Conservation (phyloP, 1,140 invertebrate species). For the Nephila pilipes region DNA sequence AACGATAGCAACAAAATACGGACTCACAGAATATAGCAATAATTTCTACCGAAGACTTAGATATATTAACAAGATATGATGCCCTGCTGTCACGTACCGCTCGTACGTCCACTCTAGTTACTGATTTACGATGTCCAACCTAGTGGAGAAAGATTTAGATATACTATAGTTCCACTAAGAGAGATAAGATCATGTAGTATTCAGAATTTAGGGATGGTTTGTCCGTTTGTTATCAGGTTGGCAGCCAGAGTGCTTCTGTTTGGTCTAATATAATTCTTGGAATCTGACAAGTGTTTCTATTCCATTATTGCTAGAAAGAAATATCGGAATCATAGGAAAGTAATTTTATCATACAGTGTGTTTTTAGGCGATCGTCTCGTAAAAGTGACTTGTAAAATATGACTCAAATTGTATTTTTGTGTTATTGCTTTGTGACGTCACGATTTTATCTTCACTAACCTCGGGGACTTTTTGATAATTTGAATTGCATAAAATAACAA, state of each 20-base stretch:
- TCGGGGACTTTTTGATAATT: too few relatives aligned
- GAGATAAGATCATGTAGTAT: conserved; percentile 16
- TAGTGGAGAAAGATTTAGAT: background rate
- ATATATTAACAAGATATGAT: conserved; percentile 32
- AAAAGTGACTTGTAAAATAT: too few relatives aligned
- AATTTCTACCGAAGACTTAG: background rate
- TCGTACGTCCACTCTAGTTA: background rate
- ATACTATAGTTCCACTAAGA: background rate
- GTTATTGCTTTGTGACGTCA: too few relatives aligned
- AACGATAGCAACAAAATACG: background rate
- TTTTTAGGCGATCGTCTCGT: too few relatives aligned
- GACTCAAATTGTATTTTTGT: too few relatives aligned
- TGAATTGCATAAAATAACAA: too few relatives aligned
- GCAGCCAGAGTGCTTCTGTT: background rate
- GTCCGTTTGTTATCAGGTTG: background rate
- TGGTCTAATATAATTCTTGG: background rate
- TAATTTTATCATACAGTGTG: background rate
- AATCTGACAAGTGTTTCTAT: background rate
- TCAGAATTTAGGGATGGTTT: background rate
- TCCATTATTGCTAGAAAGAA: background rate
- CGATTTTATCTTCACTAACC: too few relatives aligned
- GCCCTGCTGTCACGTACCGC: background rate
- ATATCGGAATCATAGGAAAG: background rate
- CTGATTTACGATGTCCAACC: conserved; percentile 25
- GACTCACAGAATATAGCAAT: too few relatives aligned